Conservation (phyloP, 2,888 invertebrate species). For the Temnothorax unifasciatus region DNA sequence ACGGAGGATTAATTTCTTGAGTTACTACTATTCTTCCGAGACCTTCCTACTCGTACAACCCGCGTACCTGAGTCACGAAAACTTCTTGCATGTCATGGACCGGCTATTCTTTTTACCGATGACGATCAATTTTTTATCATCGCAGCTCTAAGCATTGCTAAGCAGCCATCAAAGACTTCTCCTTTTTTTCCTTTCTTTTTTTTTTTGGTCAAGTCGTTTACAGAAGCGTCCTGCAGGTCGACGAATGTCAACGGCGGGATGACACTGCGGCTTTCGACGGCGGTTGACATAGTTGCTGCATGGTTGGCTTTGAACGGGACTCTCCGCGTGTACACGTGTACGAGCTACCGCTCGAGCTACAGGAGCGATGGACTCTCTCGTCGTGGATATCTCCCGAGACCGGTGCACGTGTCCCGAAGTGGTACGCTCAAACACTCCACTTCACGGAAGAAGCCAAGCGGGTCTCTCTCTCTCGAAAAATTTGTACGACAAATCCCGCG, state of each 20-base stretch:
- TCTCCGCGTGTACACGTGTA: slow-evolving; percentile 69
- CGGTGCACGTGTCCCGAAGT: slow-evolving; percentile 71
- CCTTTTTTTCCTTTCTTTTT: not conserved
- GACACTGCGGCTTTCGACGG: slow-evolving; percentile 70
- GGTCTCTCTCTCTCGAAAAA: slow-evolving; percentile 60
- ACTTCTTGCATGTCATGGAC: slow-evolving; percentile 68
- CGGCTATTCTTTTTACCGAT: slow-evolving; percentile 62
- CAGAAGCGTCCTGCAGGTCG: slow-evolving; percentile 69
- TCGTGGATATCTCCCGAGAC: slow-evolving; percentile 64
- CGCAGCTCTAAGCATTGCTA: slow-evolving; percentile 1
- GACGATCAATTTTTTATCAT: slow-evolving; percentile 66
- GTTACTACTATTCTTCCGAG: slow-evolving; percentile 24
- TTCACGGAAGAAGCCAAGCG: slow-evolving; percentile 34
- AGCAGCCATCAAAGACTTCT: slow-evolving; percentile 48
- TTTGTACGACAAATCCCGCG: slow-evolving; percentile 63
- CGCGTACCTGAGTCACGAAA: slow-evolving; percentile 34
- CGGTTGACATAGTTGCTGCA: slow-evolving; percentile 68
- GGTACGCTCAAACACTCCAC: slow-evolving; percentile 76
- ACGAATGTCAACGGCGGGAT: slow-evolving; percentile 70
- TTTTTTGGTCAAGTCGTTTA: slow-evolving; percentile 58
- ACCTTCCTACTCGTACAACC: slow-evolving; percentile 26
- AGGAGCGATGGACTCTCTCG: slow-evolving; percentile 50
- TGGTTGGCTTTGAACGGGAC: slow-evolving; percentile 71
- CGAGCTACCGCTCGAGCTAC: slow-evolving; percentile 54
- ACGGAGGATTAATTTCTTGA: slow-evolving; percentile 46